Percentiles rank a stretch among this genome's conserved stretches.
These are phyloP conservation scores for Ametastegia equiseti DNA, from an alignment of 2,888 invertebrate species.

Conservation along the genomic window DNA sequence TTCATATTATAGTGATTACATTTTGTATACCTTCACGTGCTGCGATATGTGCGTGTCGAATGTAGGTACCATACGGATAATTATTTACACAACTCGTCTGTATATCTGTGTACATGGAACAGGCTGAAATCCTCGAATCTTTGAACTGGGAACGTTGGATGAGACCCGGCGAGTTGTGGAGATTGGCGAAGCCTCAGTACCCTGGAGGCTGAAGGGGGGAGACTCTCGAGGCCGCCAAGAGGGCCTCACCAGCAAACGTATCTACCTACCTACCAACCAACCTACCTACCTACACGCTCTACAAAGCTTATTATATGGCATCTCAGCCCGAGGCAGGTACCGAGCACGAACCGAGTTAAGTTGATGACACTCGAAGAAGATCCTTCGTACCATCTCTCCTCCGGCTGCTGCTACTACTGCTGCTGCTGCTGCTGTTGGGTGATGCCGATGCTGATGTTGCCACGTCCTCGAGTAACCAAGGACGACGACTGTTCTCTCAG, in stretches of 20 bases:
- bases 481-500: slow-evolving; percentile 32
- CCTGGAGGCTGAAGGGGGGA: too few relatives aligned
- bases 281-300: slow-evolving; percentile 45
- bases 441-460: neutral
- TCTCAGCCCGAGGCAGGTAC: slow-evolving; percentile 53
- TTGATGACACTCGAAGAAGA: slow-evolving; percentile 69
- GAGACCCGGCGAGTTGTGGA: slow-evolving; percentile 25
- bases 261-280: too few relatives aligned
- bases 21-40: too few relatives aligned
- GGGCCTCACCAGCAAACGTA: slow-evolving; percentile 61
- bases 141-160: slow-evolving; percentile 57
- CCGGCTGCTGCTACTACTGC: neutral
- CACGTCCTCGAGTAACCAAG: slow-evolving; percentile 26
- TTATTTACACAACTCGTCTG: neutral
- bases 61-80: too few relatives aligned
- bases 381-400: slow-evolving; percentile 58
- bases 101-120: neutral
- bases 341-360: slow-evolving; percentile 64
- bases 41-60: too few relatives aligned
- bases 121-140: slow-evolving; percentile 61
- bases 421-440: too few relatives aligned
- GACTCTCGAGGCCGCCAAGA: slow-evolving; percentile 56
- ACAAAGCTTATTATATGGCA: slow-evolving; percentile 72
- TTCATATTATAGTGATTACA: too few relatives aligned
- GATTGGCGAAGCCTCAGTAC: slow-evolving; percentile 30